Conservation (phyloP, 2,888 invertebrate genomes). For the Julus scandinavius region DNA sequence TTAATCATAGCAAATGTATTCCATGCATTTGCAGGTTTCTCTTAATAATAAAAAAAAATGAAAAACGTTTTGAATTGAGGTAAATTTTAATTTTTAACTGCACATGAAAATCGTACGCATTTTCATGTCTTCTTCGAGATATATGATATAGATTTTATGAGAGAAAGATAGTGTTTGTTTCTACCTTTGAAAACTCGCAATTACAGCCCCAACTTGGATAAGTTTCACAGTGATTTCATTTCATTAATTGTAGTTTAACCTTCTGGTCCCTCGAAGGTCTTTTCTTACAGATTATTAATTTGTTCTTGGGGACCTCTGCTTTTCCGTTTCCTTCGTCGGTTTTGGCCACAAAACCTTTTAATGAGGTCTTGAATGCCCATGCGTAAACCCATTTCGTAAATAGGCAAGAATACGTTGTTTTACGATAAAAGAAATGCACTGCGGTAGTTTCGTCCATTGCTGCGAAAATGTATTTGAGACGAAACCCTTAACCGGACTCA, state of each 20-base stretch:
- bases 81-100: too few relatives aligned
- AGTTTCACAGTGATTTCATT: neutral
- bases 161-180: neutral
- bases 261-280: neutral
- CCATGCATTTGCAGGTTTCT: too few relatives aligned
- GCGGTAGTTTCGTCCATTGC: conserved; percentile 35
- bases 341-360: conserved; percentile 34
- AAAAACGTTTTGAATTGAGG: too few relatives aligned
- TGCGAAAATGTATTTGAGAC: conserved; percentile 36
- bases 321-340: neutral
- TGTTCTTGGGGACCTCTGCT: neutral
- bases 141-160: too few relatives aligned
- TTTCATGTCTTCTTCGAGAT: too few relatives aligned
- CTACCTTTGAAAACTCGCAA: neutral
- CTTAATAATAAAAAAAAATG: too few relatives aligned
- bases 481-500: conserved; percentile 35
- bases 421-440: conserved; percentile 8
- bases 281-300: conserved; percentile 40
- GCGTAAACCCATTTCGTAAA: neutral
- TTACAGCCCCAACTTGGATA: neutral
- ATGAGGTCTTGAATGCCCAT: neutral
- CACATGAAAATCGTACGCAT: too few relatives aligned
- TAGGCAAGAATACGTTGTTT: neutral
- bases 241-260: conserved; percentile 36
- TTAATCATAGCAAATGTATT: too few relatives aligned